phyloP scores from a whole-genome alignment of 2,888 invertebrate species.

The Acronicta leporina region DNA sequence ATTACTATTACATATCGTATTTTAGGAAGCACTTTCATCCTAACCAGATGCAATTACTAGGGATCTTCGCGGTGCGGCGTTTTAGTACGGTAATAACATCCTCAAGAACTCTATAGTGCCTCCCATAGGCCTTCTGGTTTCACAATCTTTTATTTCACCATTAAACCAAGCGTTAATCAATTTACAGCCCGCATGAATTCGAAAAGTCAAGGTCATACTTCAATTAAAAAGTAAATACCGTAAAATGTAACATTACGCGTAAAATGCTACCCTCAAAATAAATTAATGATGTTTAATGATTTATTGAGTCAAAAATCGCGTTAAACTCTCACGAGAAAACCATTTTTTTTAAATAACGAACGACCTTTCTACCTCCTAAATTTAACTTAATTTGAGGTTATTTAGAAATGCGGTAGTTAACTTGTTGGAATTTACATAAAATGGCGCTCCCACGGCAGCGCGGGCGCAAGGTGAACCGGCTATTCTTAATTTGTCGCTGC shows the following conservation, averaged over 20 bases:
- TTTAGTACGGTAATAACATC: no score
- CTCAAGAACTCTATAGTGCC: background rate
- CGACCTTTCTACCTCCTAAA: slow-evolving; percentile 54
- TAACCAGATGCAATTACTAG: no score
- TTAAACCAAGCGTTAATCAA: background rate
- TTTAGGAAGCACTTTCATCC: background rate
- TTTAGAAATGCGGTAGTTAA: slow-evolving; percentile 80
- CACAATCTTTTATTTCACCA: background rate
- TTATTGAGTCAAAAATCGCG: slow-evolving; percentile 23
- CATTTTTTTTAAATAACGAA: slow-evolving; percentile 33
- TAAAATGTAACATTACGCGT: background rate
- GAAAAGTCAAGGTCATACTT: background rate
- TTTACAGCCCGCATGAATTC: slow-evolving; percentile 1
- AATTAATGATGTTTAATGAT: background rate
- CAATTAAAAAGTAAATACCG: background rate
- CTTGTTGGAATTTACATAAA: slow-evolving; percentile 76
- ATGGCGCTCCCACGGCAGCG: slow-evolving; percentile 79
- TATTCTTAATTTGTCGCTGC: slow-evolving; percentile 80
- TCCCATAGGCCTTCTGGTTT: background rate
- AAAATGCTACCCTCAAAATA: background rate
- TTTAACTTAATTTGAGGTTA: slow-evolving; percentile 58
- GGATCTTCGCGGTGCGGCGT: no score
- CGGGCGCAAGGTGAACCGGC: slow-evolving; percentile 82
- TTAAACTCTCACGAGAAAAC: slow-evolving; percentile 36
- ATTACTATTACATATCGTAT: background rate